A percentile compares a stretch with the other conserved stretches of the same genome.
Conservation (phyloP, 2,113 vertebrate species). For the Catagonus wagneri region DNA sequence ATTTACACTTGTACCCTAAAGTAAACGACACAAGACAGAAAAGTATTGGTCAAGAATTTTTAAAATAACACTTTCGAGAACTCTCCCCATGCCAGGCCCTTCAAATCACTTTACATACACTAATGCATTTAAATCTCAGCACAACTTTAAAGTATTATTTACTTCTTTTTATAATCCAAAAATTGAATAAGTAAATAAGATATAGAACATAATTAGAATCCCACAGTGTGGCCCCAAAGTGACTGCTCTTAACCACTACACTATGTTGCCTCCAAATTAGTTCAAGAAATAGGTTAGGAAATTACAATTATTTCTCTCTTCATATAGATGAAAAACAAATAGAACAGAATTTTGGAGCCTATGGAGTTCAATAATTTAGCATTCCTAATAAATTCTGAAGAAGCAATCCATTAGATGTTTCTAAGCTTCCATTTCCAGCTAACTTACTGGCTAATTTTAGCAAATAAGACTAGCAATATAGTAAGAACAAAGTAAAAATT, state of each 20-base stretch:
- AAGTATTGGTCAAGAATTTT: neutral
- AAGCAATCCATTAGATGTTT: neutral
- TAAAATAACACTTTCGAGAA: neutral
- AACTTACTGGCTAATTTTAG: neutral
- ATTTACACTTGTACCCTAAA: neutral
- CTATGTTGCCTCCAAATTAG: neutral
- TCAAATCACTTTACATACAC: neutral
- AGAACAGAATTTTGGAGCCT: neutral
- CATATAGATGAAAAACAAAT: neutral
- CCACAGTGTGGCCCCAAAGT: neutral
- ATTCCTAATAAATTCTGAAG: conserved; percentile 27
- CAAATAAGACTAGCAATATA: neutral
- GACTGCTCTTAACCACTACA: neutral
- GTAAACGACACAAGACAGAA: neutral
- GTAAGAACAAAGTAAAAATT: conserved; percentile 31
- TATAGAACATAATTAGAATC: neutral
- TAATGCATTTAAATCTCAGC: neutral
- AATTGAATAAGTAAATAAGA: neutral
- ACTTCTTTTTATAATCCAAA: conserved; percentile 4
- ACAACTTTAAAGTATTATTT: neutral
- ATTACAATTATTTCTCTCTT: conserved; percentile 28
- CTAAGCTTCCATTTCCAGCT: neutral
- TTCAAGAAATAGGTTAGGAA: neutral
- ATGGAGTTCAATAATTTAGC: neutral
- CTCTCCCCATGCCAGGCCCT: neutral